Base-by-base conservation (phyloP, 2,797 vertebrate species). In the Oreochromis mossambicus region DNA sequence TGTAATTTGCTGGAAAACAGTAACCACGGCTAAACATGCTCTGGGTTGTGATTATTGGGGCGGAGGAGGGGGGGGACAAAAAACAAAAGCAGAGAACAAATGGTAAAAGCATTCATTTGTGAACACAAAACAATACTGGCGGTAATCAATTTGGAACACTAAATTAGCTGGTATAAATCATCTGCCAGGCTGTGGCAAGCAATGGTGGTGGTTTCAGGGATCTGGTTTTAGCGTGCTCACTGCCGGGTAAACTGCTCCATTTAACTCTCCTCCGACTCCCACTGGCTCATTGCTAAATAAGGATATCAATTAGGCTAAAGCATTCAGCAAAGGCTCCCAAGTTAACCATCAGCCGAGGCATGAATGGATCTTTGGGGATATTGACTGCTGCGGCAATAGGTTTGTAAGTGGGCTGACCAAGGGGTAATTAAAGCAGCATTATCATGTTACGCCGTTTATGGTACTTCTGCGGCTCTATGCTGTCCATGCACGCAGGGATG, bases 251-350 rank as follows among this genome's bases (percentile, higher is more conserved):
- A 96, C 96, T 96, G 96, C 95, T 95, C 95, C 95, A 96, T 96
- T 97, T 97, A 97, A 96, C 96, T 95, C 94, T 91, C 90, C 90
- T 95, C 92, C 90, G 93, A 96, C 96, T 96, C 95, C 96, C 95
- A 94, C 93, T 96, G 96, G 95, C 95, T 96, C 95, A 95, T 95
- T 95, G 95, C 95, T 96, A 96, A 97, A 96, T 96, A 97, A 96
- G 96, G 96, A 96, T 96, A 96, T 96, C 96, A 97, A 97, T 97
- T 97, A 97, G 96, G 96, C 95, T 96, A 95, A 96, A 97, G 95
- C 95, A 95, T 95, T 95, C 93, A 91, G 94, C 95, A 96, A 96
- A 95, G 93, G 95, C 96, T 96, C 96, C 96, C 96, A 97, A 96
- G 96, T 96, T 96, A 97, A 96, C 96, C 95, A 96, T 97, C 96